Evolutionary conservation across 2,113 vertebrate genomes (phyloP).

Genomic region (Pteruthius melanotis): DNA sequence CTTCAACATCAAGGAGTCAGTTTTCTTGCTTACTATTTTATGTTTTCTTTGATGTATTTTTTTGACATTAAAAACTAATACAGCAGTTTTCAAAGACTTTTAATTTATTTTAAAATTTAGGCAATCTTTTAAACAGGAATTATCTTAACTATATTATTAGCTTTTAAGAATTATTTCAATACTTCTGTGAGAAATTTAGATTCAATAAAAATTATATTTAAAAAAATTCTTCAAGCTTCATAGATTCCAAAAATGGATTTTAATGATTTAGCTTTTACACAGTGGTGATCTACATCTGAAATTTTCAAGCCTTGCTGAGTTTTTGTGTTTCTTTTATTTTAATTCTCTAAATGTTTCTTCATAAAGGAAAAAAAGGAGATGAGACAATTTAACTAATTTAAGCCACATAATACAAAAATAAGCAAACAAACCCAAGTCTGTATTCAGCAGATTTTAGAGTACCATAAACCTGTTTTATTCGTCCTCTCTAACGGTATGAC

Average conservation of each 20-base stretch:
- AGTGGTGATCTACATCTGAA: neutral
- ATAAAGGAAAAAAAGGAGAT: neutral
- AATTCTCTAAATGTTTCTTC: neutral
- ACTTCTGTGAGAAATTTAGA: neutral
- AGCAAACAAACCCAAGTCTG: neutral
- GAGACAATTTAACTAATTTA: neutral
- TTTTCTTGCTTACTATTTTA: neutral
- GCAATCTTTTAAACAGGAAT: constrained; percentile 18
- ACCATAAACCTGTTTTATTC: neutral
- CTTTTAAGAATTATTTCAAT: constrained; percentile 2
- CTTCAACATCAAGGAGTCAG: constrained; percentile 24
- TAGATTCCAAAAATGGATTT: neutral
- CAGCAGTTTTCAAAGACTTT: neutral
- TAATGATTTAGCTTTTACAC: neutral
- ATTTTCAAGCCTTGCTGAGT: neutral
- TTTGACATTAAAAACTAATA: constrained; percentile 59
- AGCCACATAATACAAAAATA: neutral
- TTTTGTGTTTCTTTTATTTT: neutral
- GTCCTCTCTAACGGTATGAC: neutral
- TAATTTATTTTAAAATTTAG: constrained; percentile 45
- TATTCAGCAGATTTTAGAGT: neutral
- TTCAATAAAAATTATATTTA: neutral
- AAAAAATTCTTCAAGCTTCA: neutral
- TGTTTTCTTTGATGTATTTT: constrained; percentile 40
- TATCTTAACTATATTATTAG: constrained; percentile 8